These are phyloP conservation scores for Takifugu bimaculatus DNA, from an alignment of 2,113 vertebrate genomes.

Conservation along the genomic window DNA sequence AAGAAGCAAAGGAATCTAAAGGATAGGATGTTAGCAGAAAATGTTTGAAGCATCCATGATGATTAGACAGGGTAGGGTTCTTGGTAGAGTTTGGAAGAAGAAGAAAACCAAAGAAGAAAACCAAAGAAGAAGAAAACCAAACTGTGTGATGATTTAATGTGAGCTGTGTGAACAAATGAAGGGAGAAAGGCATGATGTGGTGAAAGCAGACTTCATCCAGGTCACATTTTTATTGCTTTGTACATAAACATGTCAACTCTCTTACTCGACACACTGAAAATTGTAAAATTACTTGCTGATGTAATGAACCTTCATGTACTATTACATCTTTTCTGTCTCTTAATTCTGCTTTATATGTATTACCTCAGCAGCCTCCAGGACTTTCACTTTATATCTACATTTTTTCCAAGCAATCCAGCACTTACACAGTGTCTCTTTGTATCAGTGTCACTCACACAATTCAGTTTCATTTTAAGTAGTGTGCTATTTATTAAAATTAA, in stretches of 20 bases:
- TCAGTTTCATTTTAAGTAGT: too few species aligned
- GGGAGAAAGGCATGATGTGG: background rate
- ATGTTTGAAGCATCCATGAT: too few species aligned
- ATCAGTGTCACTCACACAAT: background rate
- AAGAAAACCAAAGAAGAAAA: constrained; percentile 12
- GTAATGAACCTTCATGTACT: constrained; percentile 47
- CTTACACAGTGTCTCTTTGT: background rate
- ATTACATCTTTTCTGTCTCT: constrained; percentile 24
- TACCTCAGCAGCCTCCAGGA: constrained; percentile 38
- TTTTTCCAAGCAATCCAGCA: constrained; percentile 4
- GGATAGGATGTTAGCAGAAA: too few species aligned
- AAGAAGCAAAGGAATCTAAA: too few species aligned
- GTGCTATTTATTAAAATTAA: too few species aligned
- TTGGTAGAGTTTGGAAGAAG: constrained; percentile 9
- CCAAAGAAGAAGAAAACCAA: background rate
- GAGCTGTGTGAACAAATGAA: background rate
- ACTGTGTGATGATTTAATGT: constrained; percentile 23
- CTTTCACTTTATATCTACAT: constrained; percentile 16
- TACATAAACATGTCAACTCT: constrained; percentile 57
- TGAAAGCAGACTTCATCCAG: constrained; percentile 30
- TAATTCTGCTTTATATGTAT: constrained; percentile 49
- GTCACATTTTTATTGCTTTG: constrained; percentile 58
- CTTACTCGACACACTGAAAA: constrained; percentile 48
- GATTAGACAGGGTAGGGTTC: too few species aligned
- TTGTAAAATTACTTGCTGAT: constrained; percentile 60